Evolutionary conservation across 2,888 invertebrate genomes (phyloP), one percentile per base, ranked within the genome.

Genomic region (Pterostichus niger): DNA sequence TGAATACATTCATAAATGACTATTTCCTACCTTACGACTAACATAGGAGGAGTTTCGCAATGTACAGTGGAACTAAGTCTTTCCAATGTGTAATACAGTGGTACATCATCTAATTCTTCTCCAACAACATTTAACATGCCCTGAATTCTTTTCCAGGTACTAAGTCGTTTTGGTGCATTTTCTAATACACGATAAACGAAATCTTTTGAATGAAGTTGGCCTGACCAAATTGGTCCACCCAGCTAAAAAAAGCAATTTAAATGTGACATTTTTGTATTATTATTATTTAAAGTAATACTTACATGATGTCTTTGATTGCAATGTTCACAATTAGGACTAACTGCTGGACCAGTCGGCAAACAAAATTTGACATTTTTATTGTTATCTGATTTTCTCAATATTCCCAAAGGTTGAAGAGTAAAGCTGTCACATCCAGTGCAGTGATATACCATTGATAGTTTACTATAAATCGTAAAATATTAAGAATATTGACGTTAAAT

Each of bases 151-250:
- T 94, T 94, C 64, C 91, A 90, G 0, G 99, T 99, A 10, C 92
- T 92, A 83, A 95, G 91, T 86, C 91, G 88, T 75, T 90, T 86
- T 0, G 91, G 89, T 61, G 90, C 88, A 15, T 89, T 87, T 0
- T 87, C 84, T 0, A 97, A 88, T 6, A 98, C 91, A 59, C 93
- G 90, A 0, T 91, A 87, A 0, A 99, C 94, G 90, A 99, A 99
- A 0, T 91, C 89, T 64, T 91, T 90, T 86, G 96, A 93, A 89
- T 99, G 98, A 54, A 99, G 92, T 0, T 95, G 94, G 0, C 93
- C 96, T 0, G 95, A 93, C 98, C 99, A 99, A 85, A 99, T 94
- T 0, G 99, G 99, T 0, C 99, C 99, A 9, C 97, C 97, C 85
- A 97, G 89, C 94, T 96, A 89, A 76, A 88, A 87, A 80, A 76